Percentiles rank a stretch among this genome's conserved stretches.
Conservation (phyloP, 2,113 vertebrate genomes). For the Nasalis larvatus region DNA sequence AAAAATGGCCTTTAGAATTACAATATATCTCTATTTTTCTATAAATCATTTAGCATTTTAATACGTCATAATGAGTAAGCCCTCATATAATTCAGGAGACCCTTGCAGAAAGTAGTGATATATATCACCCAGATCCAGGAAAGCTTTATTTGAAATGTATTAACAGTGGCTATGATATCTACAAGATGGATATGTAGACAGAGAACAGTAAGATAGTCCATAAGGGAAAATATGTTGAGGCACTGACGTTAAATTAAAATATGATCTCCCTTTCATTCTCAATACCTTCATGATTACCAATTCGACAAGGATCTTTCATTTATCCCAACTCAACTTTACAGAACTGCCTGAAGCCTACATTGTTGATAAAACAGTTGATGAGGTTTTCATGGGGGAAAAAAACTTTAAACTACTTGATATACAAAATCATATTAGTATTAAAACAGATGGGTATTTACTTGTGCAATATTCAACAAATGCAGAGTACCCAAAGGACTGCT, state of each 20-base stretch:
- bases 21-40: background rate
- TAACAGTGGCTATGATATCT: constrained; percentile 42
- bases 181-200: constrained; percentile 67
- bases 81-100: constrained; percentile 29
- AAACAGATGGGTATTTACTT: constrained; percentile 77
- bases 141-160: constrained; percentile 54
- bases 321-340: constrained; percentile 46
- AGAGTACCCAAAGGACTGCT: constrained; percentile 67
- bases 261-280: constrained; percentile 61
- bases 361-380: constrained; percentile 66
- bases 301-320: constrained; percentile 66
- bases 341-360: constrained; percentile 61
- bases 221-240: constrained; percentile 67
- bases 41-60: constrained; percentile 35
- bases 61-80: background rate
- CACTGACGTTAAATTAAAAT: constrained; percentile 76
- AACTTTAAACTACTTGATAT: constrained; percentile 50
- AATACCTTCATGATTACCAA: constrained; percentile 67
- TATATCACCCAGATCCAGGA: background rate
- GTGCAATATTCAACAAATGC: constrained; percentile 67
- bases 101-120: background rate
- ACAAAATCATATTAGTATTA: constrained; percentile 67
- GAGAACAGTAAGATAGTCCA: constrained; percentile 49
- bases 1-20: background rate
- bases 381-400: constrained; percentile 46